Evolutionary conservation across 2,113 vertebrate species (phyloP).

Genomic region (Martes martes): DNA sequence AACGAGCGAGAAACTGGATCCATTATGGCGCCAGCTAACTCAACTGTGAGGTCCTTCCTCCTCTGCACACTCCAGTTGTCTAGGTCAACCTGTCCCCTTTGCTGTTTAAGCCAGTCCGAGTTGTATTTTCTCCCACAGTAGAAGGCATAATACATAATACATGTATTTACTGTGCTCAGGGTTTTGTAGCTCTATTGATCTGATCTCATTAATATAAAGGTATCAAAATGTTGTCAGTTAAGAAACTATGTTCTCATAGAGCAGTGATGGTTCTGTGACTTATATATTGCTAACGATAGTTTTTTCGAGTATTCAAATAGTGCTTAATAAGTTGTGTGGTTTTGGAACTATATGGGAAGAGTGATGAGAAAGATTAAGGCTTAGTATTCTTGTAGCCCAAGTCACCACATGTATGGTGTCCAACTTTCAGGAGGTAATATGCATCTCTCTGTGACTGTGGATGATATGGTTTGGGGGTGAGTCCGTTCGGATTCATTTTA

Average conservation of each 20-base stretch:
- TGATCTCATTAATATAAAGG: neutral
- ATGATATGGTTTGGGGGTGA: neutral
- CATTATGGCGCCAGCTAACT: neutral
- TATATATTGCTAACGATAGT: neutral
- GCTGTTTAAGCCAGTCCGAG: neutral
- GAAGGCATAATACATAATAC: neutral
- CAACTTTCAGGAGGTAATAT: neutral
- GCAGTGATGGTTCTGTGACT: neutral
- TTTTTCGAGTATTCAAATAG: neutral
- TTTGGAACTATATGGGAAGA: neutral
- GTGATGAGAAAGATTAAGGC: neutral
- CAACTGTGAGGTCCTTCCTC: neutral
- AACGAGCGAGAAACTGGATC: neutral
- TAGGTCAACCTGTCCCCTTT: neutral
- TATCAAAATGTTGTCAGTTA: neutral
- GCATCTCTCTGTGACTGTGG: neutral
- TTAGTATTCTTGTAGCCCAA: neutral
- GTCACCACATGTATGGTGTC: neutral
- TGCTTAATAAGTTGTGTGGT: neutral
- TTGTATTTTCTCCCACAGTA: neutral
- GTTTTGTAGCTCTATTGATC: neutral
- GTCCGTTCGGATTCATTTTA: neutral
- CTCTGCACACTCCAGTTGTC: no score
- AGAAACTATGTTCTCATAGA: neutral
- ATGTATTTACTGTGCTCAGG: neutral